Conservation (phyloP, 2,113 vertebrate genomes). For the Vicugna pacos region DNA sequence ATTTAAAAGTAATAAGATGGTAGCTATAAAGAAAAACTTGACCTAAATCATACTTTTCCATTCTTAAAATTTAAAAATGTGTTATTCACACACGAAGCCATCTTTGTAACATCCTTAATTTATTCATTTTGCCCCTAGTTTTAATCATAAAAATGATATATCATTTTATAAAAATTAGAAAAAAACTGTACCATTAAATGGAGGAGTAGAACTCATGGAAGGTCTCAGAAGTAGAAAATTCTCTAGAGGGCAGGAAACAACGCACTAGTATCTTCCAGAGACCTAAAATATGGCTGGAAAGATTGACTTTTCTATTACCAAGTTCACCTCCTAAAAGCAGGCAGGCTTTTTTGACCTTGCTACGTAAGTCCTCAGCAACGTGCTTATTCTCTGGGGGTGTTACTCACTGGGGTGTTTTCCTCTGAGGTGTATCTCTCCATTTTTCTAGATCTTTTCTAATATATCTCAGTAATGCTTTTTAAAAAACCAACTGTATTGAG, state of each 20-base stretch:
- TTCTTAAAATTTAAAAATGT: conserved; percentile 35
- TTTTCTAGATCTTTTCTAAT: not conserved
- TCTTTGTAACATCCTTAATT: conserved; percentile 23
- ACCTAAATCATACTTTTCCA: not conserved
- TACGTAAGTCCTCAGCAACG: not conserved
- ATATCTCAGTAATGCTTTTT: not conserved
- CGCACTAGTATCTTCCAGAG: not conserved
- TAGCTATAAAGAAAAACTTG: conserved; percentile 19
- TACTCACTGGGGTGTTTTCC: not conserved
- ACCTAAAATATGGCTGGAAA: not conserved
- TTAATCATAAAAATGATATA: not conserved
- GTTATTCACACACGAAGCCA: not conserved
- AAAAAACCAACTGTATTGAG: not conserved
- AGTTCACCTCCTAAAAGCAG: not conserved
- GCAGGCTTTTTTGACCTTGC: not conserved
- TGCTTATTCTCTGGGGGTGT: not conserved
- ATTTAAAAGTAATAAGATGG: not conserved
- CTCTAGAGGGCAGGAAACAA: not conserved
- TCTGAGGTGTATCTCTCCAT: not conserved
- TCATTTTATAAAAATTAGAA: conserved; percentile 45
- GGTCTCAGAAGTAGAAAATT: not conserved
- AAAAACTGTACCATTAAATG: not conserved
- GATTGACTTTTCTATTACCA: not conserved
- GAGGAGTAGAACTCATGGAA: not conserved
- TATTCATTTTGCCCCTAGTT: not conserved